These are phyloP conservation scores for Dromaius novaehollandiae DNA, from an alignment of 2,113 vertebrate genomes.

Conservation along the genomic window DNA sequence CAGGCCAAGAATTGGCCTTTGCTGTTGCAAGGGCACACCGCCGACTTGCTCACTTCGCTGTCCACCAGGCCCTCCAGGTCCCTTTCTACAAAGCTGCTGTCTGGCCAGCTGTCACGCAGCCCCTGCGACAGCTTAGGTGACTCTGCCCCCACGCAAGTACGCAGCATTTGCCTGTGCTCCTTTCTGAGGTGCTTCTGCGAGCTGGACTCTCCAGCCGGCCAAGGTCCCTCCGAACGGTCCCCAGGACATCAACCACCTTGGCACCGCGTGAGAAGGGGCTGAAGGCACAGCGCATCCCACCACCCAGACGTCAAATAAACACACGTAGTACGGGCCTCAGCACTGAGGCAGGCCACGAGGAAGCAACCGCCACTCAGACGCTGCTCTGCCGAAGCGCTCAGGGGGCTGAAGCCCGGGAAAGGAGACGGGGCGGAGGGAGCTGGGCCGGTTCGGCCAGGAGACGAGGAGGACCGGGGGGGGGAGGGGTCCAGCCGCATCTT, in stretches of 20 bases:
- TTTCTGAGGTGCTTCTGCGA: background rate
- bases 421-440: no score
- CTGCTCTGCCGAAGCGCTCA: rapidly evolving
- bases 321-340: background rate
- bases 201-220: no score
- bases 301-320: background rate
- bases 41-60: background rate
- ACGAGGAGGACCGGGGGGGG: no score
- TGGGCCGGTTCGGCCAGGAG: background rate
- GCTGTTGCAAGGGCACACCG: background rate
- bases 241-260: no score
- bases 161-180: no score
- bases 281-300: background rate
- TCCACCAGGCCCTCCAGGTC: background rate
- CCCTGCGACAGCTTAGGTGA: background rate
- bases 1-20: rapidly evolving
- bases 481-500: no score
- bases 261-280: no score
- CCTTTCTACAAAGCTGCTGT: background rate
- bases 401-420: no score
- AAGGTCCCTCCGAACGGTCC: rapidly evolving
- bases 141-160: background rate
- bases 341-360: rapidly evolving
- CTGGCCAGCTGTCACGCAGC: background rate
- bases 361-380: background rate